Evolutionary conservation across 2,113 vertebrate genomes (phyloP).

Genomic region (Chionomys nivalis): DNA sequence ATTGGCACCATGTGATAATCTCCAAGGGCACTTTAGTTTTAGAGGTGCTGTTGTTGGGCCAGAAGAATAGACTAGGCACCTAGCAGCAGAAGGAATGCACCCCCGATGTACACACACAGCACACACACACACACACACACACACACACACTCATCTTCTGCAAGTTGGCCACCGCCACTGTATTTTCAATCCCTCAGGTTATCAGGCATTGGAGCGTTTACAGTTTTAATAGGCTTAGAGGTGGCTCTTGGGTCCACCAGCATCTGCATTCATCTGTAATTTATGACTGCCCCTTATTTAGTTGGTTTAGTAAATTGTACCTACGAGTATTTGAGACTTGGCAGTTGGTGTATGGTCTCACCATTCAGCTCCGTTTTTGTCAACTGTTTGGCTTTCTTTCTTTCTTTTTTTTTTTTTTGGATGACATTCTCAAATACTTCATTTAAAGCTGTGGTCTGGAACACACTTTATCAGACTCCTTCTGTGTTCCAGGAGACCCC

Average conservation of each 20-base stretch:
- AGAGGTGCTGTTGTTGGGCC: background rate
- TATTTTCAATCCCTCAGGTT: constrained; percentile 72
- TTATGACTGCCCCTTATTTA: constrained; percentile 81
- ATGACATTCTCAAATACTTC: constrained; percentile 84
- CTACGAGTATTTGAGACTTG: constrained; percentile 81
- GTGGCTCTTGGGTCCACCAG: constrained; percentile 76
- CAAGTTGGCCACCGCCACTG: constrained; percentile 56
- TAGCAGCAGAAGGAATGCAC: background rate
- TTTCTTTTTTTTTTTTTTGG: constrained; percentile 73
- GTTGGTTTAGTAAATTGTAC: constrained; percentile 82
- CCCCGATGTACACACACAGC: too few species aligned
- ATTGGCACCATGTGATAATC: background rate
- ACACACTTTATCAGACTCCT: constrained; percentile 84
- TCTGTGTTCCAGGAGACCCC: constrained; percentile 83
- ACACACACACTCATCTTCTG: background rate
- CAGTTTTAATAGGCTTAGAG: constrained; percentile 84
- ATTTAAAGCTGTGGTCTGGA: constrained; percentile 82
- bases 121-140: background rate
- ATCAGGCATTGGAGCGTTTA: constrained; percentile 78
- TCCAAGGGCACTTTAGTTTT: constrained; percentile 11
- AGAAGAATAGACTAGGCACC: background rate
- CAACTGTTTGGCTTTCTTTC: constrained; percentile 72
- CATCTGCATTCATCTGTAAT: constrained; percentile 76
- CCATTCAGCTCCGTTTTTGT: constrained; percentile 80
- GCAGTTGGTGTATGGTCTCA: constrained; percentile 77